These are phyloP conservation scores for Enhydra lutris DNA, from an alignment of 2,113 vertebrate genomes.

Conservation along the genomic window DNA sequence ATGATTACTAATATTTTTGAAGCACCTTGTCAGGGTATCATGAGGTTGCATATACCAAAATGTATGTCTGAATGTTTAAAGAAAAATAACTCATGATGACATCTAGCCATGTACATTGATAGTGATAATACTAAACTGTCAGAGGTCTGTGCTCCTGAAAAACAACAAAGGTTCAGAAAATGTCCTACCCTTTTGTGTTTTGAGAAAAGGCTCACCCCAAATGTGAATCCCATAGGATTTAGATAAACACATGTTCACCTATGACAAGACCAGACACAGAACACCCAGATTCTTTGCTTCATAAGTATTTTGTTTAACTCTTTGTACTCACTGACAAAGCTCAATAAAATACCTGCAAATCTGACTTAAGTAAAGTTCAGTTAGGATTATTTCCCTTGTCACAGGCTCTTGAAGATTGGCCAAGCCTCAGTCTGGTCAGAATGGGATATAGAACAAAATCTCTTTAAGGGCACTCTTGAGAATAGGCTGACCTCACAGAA, in stretches of 20 bases:
- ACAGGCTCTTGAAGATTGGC: background rate
- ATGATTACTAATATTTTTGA: background rate
- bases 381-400: background rate
- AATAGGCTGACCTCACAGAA: background rate
- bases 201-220: background rate
- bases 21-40: background rate
- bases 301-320: background rate
- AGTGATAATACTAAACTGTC: background rate
- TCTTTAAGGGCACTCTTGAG: background rate
- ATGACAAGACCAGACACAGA: background rate
- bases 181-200: background rate
- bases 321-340: background rate
- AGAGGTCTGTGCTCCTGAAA: background rate
- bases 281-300: background rate
- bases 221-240: background rate
- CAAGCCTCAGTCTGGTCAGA: background rate
- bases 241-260: background rate
- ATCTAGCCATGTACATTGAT: background rate
- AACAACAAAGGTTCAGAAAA: background rate
- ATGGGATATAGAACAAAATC: background rate
- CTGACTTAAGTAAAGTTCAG: background rate
- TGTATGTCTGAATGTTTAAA: background rate
- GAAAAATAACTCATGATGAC: background rate
- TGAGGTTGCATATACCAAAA: background rate
- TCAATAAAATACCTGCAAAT: background rate